phyloP scores from a whole-genome alignment of 2,797 vertebrate genomes.

The Fistularia commersonii region DNA sequence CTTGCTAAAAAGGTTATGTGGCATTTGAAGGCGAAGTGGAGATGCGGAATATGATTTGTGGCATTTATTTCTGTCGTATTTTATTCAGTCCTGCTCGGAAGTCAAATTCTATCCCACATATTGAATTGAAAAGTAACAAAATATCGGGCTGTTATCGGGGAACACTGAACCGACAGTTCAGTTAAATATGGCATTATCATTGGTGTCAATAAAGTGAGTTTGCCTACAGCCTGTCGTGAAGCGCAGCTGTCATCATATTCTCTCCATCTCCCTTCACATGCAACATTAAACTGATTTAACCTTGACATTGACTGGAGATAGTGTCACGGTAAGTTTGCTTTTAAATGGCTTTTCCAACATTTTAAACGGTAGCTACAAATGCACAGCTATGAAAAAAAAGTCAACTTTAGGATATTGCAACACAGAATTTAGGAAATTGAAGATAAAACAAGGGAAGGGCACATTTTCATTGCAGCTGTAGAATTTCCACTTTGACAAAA shows the following conservation, averaged over 20 bases:
- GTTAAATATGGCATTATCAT: conserved; percentile 29
- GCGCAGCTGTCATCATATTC: conserved; percentile 25
- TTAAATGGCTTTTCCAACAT: too few species aligned
- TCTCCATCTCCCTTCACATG: conserved; percentile 3
- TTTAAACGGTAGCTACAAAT: too few species aligned
- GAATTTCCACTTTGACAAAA: conserved; percentile 51
- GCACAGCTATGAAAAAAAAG: too few species aligned
- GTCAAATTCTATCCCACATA: too few species aligned
- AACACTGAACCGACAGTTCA: too few species aligned
- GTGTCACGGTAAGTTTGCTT: too few species aligned
- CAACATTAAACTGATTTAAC: conserved; percentile 19
- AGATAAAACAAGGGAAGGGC: neutral
- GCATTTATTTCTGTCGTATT: neutral
- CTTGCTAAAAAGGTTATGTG: conserved; percentile 35
- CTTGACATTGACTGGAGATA: too few species aligned
- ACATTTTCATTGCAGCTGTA: conserved; percentile 14
- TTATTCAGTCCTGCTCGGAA: too few species aligned
- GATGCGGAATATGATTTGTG: conserved; percentile 21
- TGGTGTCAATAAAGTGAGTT: conserved; percentile 28
- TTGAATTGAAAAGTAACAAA: too few species aligned
- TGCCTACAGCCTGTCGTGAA: conserved; percentile 30
- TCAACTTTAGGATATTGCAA: too few species aligned
- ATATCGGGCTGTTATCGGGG: too few species aligned
- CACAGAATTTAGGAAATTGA: neutral
- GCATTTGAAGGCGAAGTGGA: conserved; percentile 24